Percentiles rank a stretch among this genome's conserved stretches.
Conservation (phyloP, 2,113 vertebrate genomes). For the Eonycteris spelaea region DNA sequence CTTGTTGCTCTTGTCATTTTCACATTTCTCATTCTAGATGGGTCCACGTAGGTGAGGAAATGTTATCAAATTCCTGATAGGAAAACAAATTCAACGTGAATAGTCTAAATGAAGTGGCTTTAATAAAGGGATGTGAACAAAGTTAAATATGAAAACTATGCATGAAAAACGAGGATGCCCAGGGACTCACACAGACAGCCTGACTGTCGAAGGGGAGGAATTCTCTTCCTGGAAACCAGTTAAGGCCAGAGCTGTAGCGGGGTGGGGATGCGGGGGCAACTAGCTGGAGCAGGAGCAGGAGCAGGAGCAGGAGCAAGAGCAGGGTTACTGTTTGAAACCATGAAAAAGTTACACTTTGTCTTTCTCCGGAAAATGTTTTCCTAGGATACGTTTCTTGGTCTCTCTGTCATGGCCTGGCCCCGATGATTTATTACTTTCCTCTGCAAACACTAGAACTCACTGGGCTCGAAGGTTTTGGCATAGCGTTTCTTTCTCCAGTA, state of each 20-base stretch:
- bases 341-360: not conserved
- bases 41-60: not conserved
- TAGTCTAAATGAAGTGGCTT: not conserved
- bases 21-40: not conserved
- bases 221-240: not conserved
- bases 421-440: constrained; percentile 84
- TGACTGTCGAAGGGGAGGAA: not conserved
- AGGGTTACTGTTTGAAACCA: not conserved
- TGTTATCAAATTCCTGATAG: not conserved
- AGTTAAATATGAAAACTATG: not conserved
- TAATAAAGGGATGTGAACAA: not conserved
- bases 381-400: constrained; percentile 83
- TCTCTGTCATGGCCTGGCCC: constrained; percentile 80
- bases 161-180: not conserved
- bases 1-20: not conserved
- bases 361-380: not conserved
- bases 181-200: too few relatives aligned
- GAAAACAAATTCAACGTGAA: not conserved
- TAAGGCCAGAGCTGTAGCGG: not conserved
- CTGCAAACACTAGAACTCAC: constrained; percentile 83
- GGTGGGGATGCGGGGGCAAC: not conserved
- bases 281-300: too few relatives aligned
- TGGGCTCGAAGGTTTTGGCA: constrained; percentile 75
- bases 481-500: constrained; percentile 76
- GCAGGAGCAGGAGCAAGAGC: too few relatives aligned